phyloP scores from a whole-genome alignment of 2,888 invertebrate species.

The Metellina segmentata region DNA sequence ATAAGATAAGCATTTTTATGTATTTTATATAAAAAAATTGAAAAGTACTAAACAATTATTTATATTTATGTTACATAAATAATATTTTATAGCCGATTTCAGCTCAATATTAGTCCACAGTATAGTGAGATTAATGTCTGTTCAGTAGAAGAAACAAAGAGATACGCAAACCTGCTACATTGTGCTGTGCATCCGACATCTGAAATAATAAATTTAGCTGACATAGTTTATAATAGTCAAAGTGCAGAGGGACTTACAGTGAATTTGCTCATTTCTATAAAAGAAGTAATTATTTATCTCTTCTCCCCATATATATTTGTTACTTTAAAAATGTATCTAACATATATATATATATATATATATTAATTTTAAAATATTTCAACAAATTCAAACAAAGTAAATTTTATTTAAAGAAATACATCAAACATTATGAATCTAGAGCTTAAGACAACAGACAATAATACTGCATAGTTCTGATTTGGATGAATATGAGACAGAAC shows the following conservation, averaged over 20 bases:
- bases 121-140: slow-evolving; percentile 62
- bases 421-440: no score
- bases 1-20: no score
- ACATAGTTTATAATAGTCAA: slow-evolving; percentile 72
- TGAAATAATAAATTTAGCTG: slow-evolving; percentile 59
- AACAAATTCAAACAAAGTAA: no score
- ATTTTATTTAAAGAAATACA: no score
- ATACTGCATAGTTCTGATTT: no score
- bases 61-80: neutral
- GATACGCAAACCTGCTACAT: slow-evolving; percentile 58
- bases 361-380: no score
- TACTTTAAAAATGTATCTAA: no score
- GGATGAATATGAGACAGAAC: no score
- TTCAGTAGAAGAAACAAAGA: slow-evolving; percentile 41
- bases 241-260: slow-evolving; percentile 60
- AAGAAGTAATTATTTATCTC: slow-evolving; percentile 68
- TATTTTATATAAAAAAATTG: no score
- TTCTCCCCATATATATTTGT: neutral
- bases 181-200: slow-evolving; percentile 39
- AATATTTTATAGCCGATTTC: slow-evolving; percentile 57
- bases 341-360: no score
- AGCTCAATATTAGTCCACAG: slow-evolving; percentile 60
- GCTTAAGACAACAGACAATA: no score
- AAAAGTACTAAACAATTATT: neutral
- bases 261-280: slow-evolving; percentile 69